phyloP scores from a whole-genome alignment of 2,113 vertebrate genomes.

The Nycticorax nycticorax region DNA sequence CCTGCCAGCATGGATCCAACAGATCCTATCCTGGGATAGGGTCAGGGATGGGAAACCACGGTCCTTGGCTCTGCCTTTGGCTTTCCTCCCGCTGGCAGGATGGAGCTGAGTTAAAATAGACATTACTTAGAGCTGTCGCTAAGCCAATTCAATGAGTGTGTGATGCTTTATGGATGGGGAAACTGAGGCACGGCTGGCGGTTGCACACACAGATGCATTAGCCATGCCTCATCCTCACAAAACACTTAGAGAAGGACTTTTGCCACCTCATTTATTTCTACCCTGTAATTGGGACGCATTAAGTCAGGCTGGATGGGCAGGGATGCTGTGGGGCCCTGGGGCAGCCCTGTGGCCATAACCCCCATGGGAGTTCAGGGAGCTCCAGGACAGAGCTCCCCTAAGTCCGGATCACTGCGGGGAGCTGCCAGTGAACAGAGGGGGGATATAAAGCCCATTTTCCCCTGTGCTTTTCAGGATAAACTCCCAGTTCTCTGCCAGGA shows the following conservation, averaged over 20 bases:
- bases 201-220: background rate
- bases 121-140: background rate
- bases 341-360: rapidly evolving
- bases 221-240: rapidly evolving
- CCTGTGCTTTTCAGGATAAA: background rate
- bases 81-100: background rate
- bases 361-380: rapidly evolving
- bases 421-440: background rate
- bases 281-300: background rate
- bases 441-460: background rate
- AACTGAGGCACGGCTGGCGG: background rate
- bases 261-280: background rate
- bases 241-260: background rate
- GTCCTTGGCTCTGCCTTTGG: background rate
- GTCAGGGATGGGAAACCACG: background rate
- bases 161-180: background rate
- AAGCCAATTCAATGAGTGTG: rapidly evolving
- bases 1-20: rapidly evolving
- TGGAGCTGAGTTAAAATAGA: background rate
- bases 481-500: background rate
- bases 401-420: background rate
- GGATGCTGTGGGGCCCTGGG: background rate
- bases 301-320: background rate
- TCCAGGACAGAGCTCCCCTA: background rate
- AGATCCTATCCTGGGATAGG: rapidly evolving